A percentile compares a stretch with the other conserved stretches of the same genome.
These are phyloP conservation scores for Alcis repandata DNA, from an alignment of 2,888 invertebrate genomes.

Conservation along the genomic window DNA sequence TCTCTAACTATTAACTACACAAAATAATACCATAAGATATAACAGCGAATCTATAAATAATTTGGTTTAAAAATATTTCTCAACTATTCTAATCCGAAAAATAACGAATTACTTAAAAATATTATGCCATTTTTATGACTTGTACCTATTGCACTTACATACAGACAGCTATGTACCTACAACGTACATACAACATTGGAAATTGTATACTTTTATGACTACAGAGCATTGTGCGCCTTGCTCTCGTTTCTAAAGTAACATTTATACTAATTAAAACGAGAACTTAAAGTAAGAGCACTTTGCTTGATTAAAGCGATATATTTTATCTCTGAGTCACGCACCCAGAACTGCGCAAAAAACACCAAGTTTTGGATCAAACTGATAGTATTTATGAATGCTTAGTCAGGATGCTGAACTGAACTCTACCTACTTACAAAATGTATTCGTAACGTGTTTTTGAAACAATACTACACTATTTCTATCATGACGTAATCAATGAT, in stretches of 20 bases:
- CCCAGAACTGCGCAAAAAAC: slow-evolving; percentile 1
- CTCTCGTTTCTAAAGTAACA: slow-evolving; percentile 51
- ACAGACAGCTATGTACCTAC: slow-evolving; percentile 52
- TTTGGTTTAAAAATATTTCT: slow-evolving; percentile 55
- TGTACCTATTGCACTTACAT: slow-evolving; percentile 77
- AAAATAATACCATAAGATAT: slow-evolving; percentile 45
- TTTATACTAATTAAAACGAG: slow-evolving; percentile 31
- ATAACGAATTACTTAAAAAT: slow-evolving; percentile 51
- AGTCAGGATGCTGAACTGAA: not conserved
- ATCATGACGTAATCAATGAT: not conserved
- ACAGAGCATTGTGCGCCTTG: slow-evolving; percentile 76
- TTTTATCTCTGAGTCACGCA: not conserved
- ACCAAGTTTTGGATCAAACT: not conserved
- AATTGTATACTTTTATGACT: slow-evolving; percentile 68
- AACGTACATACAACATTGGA: slow-evolving; percentile 51
- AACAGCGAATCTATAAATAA: slow-evolving; percentile 50
- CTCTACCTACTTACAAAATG: not conserved
- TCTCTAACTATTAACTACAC: slow-evolving; percentile 48
- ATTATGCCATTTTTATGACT: slow-evolving; percentile 71
- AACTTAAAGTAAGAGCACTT: slow-evolving; percentile 41
- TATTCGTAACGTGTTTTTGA: not conserved
- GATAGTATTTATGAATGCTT: not conserved
- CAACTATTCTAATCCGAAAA: slow-evolving; percentile 46
- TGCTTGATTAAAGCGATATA: slow-evolving; percentile 27
- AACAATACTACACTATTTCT: not conserved